Evolutionary conservation across 2,797 vertebrate genomes (phyloP), one percentile per base, ranked within the genome.

Genomic region (Synaphobranchus kaupii): DNA sequence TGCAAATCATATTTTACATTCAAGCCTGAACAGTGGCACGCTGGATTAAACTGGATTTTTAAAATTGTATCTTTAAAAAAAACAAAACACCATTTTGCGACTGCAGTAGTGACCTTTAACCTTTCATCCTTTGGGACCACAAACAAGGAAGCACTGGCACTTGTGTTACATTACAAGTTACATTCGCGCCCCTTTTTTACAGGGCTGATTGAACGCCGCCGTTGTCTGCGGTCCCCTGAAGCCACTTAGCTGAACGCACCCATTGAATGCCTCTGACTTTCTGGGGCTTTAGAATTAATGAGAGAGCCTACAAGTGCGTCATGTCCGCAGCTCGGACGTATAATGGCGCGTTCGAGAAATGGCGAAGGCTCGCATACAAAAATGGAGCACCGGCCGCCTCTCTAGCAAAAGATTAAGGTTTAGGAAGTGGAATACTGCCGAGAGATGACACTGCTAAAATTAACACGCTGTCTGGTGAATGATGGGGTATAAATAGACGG

Each of bases 361-460:
- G n/a, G 17, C 8, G 22, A 34, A 78, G 52, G 56, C 84, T 73
- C 85, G 56, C 52, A n/a, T 15, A 34, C 85, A 76, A 91, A 87
- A 90, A 90, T 91, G 88, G 86, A 88, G 86, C 89, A 89, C 91
- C 60, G 90, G 93, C 91, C 91, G 90, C 39, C 83, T 93, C 91
- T 92, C 91, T 94, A 93, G 87, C 83, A 85, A 87, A 89, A 91
- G 92, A 94, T 94, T 94, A 94, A 92, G 91, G 92, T 93, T 92
- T 92, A 94, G 95, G 95, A 96, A 95, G 92, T 93, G 90, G 92
- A 95, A 90, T 93, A 91, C 91, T 90, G 93, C 91, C 83, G 91
- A 93, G 93, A 93, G 93, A 95, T 94, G 95, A 94, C 94, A 88
- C 89, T 93, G 94, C 94, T 96, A 95, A 96, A 95, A 94, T 96